Percentiles rank a stretch among this genome's conserved stretches.
Conservation (phyloP, 2,113 vertebrate genomes). For the Dicerorhinus sumatrensis region DNA sequence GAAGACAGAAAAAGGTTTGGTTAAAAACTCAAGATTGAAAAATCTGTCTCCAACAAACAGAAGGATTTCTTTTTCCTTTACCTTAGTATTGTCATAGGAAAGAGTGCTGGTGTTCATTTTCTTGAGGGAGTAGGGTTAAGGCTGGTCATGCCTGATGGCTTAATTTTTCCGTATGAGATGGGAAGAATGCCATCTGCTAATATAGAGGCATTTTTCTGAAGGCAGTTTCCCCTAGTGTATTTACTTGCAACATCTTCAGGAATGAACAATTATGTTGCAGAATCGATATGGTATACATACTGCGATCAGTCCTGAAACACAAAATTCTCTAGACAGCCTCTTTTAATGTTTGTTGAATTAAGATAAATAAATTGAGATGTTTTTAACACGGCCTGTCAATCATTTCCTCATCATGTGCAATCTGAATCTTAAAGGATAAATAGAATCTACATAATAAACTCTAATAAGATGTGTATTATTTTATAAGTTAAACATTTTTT, state of each 20-base stretch:
- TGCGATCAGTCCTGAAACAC: slow-evolving; percentile 39
- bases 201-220: slow-evolving; percentile 35
- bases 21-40: not conserved
- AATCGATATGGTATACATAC: slow-evolving; percentile 47
- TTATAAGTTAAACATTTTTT: not conserved
- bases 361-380: slow-evolving; percentile 1
- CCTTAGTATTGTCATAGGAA: not conserved
- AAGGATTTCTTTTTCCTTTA: not conserved
- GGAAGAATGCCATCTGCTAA: slow-evolving; percentile 37
- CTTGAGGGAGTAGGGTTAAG: not conserved
- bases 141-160: slow-evolving; percentile 23
- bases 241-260: slow-evolving; percentile 27
- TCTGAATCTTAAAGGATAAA: not conserved
- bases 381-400: not conserved
- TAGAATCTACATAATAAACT: not conserved
- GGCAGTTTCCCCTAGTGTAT: not conserved
- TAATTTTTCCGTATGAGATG: not conserved
- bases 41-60: not conserved
- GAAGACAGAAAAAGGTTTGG: not conserved
- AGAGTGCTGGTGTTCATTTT: not conserved
- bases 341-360: not conserved
- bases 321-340: not conserved
- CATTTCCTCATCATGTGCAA: not conserved
- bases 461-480: not conserved
- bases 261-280: slow-evolving; percentile 36